Conservation (phyloP, 2,888 invertebrate genomes). For the Caenorhabditis sp. region DNA sequence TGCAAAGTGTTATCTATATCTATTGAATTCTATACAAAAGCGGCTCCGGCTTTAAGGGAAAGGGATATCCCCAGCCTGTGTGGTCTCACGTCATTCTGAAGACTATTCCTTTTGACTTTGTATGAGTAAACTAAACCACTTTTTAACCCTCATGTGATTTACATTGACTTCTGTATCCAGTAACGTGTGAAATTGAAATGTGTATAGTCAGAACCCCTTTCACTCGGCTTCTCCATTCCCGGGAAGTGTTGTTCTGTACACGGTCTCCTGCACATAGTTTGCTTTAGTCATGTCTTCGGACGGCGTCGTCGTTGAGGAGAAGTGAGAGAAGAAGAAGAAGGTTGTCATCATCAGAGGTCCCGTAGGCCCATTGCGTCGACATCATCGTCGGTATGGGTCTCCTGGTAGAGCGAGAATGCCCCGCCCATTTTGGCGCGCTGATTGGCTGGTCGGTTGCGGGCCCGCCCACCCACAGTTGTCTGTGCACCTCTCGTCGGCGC, state of each 20-base stretch:
- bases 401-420: constrained; percentile 20
- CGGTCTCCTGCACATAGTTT: constrained; percentile 50
- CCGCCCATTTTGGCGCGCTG: constrained; percentile 39
- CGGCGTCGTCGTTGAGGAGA: constrained; percentile 9
- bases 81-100: too few species aligned
- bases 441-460: constrained; percentile 37
- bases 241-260: constrained; percentile 44
- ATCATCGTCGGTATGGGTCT: constrained; percentile 29
- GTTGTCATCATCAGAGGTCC: constrained; percentile 37
- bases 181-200: constrained; percentile 58
- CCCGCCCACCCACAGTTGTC: constrained; percentile 47
- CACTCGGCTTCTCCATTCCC: constrained; percentile 16
- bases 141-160: background rate
- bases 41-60: too few species aligned
- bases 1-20: too few species aligned
- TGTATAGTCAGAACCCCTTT: constrained; percentile 37
- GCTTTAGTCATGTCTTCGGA: constrained; percentile 27
- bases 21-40: background rate
- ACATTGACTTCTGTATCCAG: constrained; percentile 36
- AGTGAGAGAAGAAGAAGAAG: constrained; percentile 1
- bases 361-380: constrained; percentile 29
- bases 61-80: too few species aligned
- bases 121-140: background rate
- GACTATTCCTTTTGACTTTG: background rate
- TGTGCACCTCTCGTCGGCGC: constrained; percentile 55